These are phyloP conservation scores for Charaxes varanes DNA, from an alignment of 1,140 invertebrate species.

Conservation along the genomic window DNA sequence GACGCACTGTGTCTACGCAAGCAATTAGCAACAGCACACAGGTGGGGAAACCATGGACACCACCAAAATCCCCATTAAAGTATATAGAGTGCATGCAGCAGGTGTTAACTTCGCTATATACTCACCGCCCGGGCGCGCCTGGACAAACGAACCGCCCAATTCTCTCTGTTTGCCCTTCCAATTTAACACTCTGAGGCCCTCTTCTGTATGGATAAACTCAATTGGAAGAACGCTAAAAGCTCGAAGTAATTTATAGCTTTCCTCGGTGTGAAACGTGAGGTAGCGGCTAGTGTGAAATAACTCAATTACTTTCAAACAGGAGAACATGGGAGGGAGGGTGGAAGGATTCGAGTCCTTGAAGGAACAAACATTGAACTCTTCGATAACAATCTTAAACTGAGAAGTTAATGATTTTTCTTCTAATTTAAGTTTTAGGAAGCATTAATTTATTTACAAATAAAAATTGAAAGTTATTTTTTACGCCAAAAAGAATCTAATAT, in stretches of 20 bases:
- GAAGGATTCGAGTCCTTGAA: no score
- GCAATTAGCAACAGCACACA: constrained; percentile 38
- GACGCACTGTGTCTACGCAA: constrained; percentile 17
- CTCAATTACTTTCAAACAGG: constrained; percentile 69
- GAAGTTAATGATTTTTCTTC: no score
- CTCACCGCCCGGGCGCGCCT: constrained; percentile 28
- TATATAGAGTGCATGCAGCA: constrained; percentile 37
- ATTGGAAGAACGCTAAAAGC: constrained; percentile 55
- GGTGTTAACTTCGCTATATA: constrained; percentile 55
- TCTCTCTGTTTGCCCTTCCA: constrained; percentile 47
- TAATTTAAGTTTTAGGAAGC: no score
- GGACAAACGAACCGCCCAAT: constrained; percentile 67
- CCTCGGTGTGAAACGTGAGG: constrained; percentile 21
- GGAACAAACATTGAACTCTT: no score
- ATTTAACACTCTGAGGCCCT: constrained; percentile 35
- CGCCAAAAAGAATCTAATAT: no score
- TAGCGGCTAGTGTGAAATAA: constrained; percentile 38
- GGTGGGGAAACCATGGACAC: constrained; percentile 43
- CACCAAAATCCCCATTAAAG: constrained; percentile 39
- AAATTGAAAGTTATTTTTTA: no score
- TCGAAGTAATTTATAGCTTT: constrained; percentile 35
- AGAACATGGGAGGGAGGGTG: no score
- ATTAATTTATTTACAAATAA: no score
- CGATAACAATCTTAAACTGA: no score
- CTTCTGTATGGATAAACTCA: constrained; percentile 33